Conservation (phyloP, 2,797 vertebrate genomes). For the Prionace glauca region DNA sequence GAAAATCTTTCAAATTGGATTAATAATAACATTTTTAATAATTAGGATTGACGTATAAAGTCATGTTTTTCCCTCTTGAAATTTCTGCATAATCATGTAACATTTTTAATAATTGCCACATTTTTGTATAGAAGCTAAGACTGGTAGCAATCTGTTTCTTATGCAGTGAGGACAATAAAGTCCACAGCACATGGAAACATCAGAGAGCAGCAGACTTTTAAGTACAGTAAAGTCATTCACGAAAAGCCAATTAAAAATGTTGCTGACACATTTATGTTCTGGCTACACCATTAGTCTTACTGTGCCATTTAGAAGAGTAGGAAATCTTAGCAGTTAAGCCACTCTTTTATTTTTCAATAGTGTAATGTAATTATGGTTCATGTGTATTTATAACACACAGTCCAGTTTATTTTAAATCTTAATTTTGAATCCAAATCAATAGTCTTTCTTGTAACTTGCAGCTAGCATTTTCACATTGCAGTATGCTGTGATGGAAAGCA, state of each 20-base stretch:
- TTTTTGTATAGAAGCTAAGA: constrained; percentile 4
- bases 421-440: constrained; percentile 32
- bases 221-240: constrained; percentile 49
- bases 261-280: constrained; percentile 53
- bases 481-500: background rate
- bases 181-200: constrained; percentile 49
- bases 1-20: background rate
- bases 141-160: constrained; percentile 31
- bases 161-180: constrained; percentile 46
- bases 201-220: constrained; percentile 43
- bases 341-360: background rate
- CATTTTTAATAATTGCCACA: background rate
- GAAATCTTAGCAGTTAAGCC: constrained; percentile 17
- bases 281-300: constrained; percentile 43
- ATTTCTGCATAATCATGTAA: constrained; percentile 13
- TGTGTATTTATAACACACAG: constrained; percentile 45
- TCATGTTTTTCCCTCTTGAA: background rate
- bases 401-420: background rate
- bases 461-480: background rate
- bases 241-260: constrained; percentile 50
- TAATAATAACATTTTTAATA: background rate
- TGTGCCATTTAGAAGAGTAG: constrained; percentile 32
- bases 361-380: background rate
- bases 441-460: background rate
- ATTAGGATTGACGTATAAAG: background rate